phyloP scores from a whole-genome alignment of 1,140 invertebrate genomes.

The Physella acuta region DNA sequence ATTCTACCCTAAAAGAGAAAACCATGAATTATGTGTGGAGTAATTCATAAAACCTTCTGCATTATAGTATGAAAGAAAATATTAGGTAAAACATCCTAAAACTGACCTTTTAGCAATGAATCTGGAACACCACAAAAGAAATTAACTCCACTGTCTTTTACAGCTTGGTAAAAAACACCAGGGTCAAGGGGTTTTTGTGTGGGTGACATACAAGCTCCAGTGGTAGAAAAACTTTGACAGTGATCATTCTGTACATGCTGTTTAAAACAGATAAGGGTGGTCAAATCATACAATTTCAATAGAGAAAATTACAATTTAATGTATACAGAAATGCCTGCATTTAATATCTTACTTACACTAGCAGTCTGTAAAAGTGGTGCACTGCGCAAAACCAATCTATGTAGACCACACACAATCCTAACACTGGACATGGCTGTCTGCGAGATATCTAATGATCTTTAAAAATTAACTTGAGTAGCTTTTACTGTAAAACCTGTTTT shows the following conservation, averaged over 20 bases:
- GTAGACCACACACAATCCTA: not conserved
- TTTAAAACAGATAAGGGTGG: no score
- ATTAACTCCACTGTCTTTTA: slow-evolving; percentile 56
- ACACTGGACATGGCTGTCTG: not conserved
- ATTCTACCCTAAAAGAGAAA: no score
- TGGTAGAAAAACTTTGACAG: slow-evolving; percentile 3
- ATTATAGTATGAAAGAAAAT: no score
- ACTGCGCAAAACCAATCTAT: not conserved
- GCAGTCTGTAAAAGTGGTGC: not conserved
- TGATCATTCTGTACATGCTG: slow-evolving; percentile 4
- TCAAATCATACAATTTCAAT: no score
- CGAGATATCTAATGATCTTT: not conserved
- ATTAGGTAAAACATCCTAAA: no score
- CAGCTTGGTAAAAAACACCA: slow-evolving; percentile 56
- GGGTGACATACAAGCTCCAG: not conserved
- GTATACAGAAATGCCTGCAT: no score
- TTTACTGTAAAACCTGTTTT: not conserved
- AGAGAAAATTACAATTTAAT: no score
- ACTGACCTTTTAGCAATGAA: slow-evolving; percentile 63
- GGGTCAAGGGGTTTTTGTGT: slow-evolving; percentile 46
- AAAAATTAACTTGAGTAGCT: not conserved
- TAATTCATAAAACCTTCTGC: no score
- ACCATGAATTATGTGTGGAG: no score
- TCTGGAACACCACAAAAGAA: slow-evolving; percentile 63
- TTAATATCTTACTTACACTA: slow-evolving; percentile 12